A percentile compares a stretch with the other conserved stretches of the same genome.
Evolutionary conservation across 2,888 invertebrate species (phyloP).

Genomic region (Muschampia plurimacula): DNA sequence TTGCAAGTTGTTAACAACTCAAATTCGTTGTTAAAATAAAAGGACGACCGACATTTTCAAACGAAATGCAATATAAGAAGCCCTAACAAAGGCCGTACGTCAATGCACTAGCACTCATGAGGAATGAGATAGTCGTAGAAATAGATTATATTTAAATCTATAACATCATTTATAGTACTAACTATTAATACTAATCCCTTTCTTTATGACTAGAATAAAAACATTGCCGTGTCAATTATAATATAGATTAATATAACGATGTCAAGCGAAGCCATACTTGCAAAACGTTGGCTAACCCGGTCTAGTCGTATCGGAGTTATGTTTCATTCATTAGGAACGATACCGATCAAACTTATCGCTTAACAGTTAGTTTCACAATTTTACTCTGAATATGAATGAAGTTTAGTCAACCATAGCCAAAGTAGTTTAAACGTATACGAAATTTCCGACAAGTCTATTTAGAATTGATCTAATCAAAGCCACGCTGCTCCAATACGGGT

Average conservation of each 20-base stretch:
- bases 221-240: neutral
- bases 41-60: too few relatives aligned
- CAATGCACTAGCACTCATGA: too few relatives aligned
- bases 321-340: slow-evolving; percentile 35
- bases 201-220: neutral
- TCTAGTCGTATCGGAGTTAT: slow-evolving; percentile 20
- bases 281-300: slow-evolving; percentile 15
- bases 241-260: slow-evolving; percentile 7
- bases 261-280: slow-evolving; percentile 13
- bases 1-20: neutral
- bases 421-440: slow-evolving; percentile 6
- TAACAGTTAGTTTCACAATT: slow-evolving; percentile 27
- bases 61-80: too few relatives aligned
- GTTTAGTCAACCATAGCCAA: slow-evolving; percentile 29
- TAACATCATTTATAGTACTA: neutral
- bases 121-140: neutral
- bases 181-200: neutral
- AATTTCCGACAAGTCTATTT: slow-evolving; percentile 21
- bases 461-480: slow-evolving; percentile 2
- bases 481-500: too few relatives aligned
- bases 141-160: neutral
- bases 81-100: too few relatives aligned
- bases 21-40: neutral
- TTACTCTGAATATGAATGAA: slow-evolving; percentile 18
- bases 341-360: slow-evolving; percentile 25